These are phyloP conservation scores for Cricetomys ansorgei DNA, from an alignment of 2,113 vertebrate species.

Conservation along the genomic window DNA sequence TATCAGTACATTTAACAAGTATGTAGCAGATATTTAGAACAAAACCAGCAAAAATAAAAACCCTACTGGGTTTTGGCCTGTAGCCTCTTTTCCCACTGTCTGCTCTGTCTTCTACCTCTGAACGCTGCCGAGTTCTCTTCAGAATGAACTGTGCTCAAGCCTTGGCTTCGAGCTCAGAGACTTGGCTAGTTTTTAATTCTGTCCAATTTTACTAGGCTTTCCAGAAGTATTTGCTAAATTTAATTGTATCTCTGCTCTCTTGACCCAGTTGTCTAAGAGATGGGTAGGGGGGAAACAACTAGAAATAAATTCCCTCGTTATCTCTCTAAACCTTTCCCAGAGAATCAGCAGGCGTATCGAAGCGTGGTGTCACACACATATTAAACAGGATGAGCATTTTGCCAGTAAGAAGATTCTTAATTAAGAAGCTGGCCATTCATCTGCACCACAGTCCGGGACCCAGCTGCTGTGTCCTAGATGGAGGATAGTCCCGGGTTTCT, in stretches of 20 bases:
- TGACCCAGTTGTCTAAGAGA: background rate
- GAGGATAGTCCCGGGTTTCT: background rate
- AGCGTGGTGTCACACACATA: background rate
- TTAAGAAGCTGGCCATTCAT: background rate
- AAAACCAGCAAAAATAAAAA: background rate
- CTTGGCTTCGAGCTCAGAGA: background rate
- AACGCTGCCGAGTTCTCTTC: rapidly evolving
- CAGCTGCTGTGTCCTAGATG: background rate
- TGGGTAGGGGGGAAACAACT: background rate
- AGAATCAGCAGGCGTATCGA: background rate
- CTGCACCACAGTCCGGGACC: background rate
- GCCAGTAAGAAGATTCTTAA: background rate
- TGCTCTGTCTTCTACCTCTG: rapidly evolving
- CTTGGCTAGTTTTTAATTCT: background rate
- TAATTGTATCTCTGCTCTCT: slow-evolving; percentile 21
- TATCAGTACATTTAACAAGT: background rate
- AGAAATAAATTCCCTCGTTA: background rate
- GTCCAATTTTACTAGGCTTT: background rate
- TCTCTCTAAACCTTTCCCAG: background rate
- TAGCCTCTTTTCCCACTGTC: rapidly evolving
- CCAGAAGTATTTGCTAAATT: background rate
- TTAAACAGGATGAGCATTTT: background rate
- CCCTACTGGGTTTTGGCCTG: background rate
- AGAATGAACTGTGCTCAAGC: rapidly evolving
- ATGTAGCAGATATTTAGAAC: background rate